Conservation (phyloP, 2,113 vertebrate genomes). For the Ia io region DNA sequence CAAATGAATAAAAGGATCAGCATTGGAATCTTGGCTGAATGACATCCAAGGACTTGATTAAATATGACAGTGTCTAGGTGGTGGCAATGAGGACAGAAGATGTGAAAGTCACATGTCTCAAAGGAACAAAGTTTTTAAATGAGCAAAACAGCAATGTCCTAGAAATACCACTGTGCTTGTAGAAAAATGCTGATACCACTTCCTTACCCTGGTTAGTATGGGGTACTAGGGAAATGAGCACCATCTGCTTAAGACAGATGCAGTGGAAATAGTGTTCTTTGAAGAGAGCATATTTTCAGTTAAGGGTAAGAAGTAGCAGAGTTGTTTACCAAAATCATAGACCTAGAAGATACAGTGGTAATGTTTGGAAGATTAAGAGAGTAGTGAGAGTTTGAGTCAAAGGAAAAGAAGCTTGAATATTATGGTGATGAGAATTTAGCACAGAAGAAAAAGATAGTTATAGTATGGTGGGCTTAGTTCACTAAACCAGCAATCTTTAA, state of each 20-base stretch:
- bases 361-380: neutral
- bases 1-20: neutral
- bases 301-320: neutral
- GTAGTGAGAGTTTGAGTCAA: neutral
- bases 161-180: neutral
- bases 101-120: neutral
- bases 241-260: conserved; percentile 7
- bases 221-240: neutral
- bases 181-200: neutral
- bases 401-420: neutral
- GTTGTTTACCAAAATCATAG: neutral
- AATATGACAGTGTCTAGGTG: neutral
- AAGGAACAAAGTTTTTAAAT: neutral
- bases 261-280: neutral
- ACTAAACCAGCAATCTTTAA: neutral
- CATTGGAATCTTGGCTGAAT: neutral
- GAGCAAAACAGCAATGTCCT: neutral
- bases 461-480: neutral
- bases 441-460: neutral
- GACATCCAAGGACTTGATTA: neutral
- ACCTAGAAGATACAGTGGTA: neutral
- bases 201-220: neutral
- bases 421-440: neutral
- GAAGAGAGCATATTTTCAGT: neutral
- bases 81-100: neutral